Conservation (phyloP, 2,797 vertebrate species). For the Sebastes hopkinsi region DNA sequence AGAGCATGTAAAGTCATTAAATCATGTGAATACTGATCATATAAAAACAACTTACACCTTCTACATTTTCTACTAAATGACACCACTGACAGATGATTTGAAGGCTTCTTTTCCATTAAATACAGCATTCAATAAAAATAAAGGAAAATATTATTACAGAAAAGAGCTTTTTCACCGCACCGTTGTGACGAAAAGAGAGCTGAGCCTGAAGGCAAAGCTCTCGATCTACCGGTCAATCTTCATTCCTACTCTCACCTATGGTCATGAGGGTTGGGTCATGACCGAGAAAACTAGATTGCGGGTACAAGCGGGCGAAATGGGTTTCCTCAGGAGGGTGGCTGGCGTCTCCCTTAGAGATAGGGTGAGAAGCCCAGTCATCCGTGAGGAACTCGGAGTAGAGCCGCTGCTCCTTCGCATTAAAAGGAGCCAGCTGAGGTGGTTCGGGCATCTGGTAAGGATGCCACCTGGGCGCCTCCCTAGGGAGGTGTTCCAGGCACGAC, state of each 20-base stretch:
- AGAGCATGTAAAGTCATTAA: neutral
- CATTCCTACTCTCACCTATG: too few relatives aligned
- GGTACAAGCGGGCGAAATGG: accelerated
- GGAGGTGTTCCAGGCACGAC: too few relatives aligned
- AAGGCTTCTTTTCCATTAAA: neutral
- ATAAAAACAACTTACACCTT: neutral
- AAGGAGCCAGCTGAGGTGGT: too few relatives aligned
- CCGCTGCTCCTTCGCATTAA: too few relatives aligned
- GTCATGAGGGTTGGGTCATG: accelerated
- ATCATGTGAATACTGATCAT: neutral
- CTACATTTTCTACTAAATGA: neutral
- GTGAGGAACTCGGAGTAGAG: too few relatives aligned
- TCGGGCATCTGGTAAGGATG: too few relatives aligned
- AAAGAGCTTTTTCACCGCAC: neutral
- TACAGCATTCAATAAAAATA: neutral
- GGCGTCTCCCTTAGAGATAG: too few relatives aligned
- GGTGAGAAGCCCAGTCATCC: too few relatives aligned
- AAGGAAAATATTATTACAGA: neutral
- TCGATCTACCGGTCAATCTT: too few relatives aligned
- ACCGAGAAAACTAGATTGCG: accelerated
- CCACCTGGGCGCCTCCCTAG: too few relatives aligned
- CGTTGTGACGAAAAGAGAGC: too few relatives aligned
- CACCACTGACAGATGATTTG: neutral
- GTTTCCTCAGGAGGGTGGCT: accelerated
- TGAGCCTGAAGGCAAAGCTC: too few relatives aligned